Base-by-base conservation (phyloP, 2,113 vertebrate species). In the Motacilla alba region DNA sequence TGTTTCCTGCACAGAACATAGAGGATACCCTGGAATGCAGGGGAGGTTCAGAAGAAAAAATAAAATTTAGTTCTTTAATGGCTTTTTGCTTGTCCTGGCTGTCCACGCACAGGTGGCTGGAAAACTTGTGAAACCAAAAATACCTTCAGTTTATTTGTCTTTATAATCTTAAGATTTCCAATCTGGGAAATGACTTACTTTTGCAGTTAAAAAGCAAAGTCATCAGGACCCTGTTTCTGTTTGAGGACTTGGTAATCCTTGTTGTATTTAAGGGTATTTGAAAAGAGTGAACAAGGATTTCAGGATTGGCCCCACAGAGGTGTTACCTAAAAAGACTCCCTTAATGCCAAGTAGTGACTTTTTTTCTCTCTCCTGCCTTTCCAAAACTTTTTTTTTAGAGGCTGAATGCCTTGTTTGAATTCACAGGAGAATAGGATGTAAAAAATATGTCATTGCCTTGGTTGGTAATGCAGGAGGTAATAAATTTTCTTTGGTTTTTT, bases 231-330 rank as follows among this genome's bases (percentile, higher is more conserved):
- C 20, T 68, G 7, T 50, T 95, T 90, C 28, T 69, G 87, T 94
- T 83, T 46, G 80, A 67, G 35, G 62, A 30, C 47, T 96, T 83
- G 92, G 72, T 79, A 93, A 95, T 94, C 70, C 95, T 91, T 96
- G 75, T 89, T 87, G 69, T 85, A 59, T 74, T 95, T 75, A 96
- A 88, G 66, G 35, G 50, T 90, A 83, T 82, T 31, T 87, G 49
- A 91, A 77, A 93, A 87, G 59, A 89, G 49, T 33, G 56, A 66
- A 47, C 59, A 82, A 92, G 94, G 86, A 82, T 93, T 87, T 89
- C 62, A 70, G 66, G 64, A 43, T 56, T 88, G 74, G 33, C 83
- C 91, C 56, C 52, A 11, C 1, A 6, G 89, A 95, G 83, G 37
- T 83, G 74, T 88, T 95, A 72, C 23, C 81, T 94, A 91, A 96